A percentile compares a stretch with the other conserved stretches of the same genome.
These are phyloP conservation scores for Sialia sialis DNA, from an alignment of 2,113 vertebrate genomes.

Conservation along the genomic window DNA sequence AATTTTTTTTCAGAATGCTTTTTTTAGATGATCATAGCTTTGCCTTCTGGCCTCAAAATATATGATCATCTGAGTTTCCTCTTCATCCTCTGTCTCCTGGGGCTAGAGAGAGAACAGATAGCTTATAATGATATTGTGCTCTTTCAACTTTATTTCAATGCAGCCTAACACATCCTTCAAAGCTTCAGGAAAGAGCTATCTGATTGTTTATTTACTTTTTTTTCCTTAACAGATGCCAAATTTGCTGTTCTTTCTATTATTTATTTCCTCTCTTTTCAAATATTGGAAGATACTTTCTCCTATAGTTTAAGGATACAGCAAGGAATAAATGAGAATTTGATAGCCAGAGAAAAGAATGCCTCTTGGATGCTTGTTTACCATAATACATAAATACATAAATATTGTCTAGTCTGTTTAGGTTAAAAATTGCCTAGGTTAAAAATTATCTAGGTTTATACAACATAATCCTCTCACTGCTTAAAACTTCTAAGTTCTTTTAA, in stretches of 20 bases:
- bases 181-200: background rate
- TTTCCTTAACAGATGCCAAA: background rate
- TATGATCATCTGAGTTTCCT: background rate
- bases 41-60: background rate
- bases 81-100: background rate
- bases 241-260: background rate
- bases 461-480: background rate
- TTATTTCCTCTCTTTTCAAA: background rate
- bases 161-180: background rate
- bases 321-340: background rate
- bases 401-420: background rate
- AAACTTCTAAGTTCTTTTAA: background rate
- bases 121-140: background rate
- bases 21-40: background rate
- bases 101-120: background rate
- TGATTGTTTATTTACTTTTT: background rate
- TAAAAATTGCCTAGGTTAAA: background rate
- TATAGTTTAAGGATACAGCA: background rate
- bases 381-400: background rate
- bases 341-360: background rate
- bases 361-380: background rate
- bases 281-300: background rate
- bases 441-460: background rate
- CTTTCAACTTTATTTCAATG: background rate
- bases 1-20: background rate